Evolutionary conservation across 1,140 invertebrate genomes (phyloP).

Genomic region (Prorops nasuta): DNA sequence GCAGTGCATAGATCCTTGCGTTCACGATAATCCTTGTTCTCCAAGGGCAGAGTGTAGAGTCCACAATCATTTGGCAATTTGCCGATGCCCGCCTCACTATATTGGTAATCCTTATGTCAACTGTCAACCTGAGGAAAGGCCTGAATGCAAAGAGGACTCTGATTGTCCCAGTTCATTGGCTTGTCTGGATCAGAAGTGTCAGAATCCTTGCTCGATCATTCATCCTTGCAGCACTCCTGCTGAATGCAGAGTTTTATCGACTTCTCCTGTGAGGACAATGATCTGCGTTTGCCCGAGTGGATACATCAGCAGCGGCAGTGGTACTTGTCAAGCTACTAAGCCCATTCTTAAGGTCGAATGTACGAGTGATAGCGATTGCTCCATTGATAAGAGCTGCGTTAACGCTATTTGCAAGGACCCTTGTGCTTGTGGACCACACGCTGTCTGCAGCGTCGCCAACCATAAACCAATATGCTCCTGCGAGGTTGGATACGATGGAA

Average conservation of each 20-base stretch:
- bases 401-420: slow-evolving; percentile 77
- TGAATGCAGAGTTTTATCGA: slow-evolving; percentile 76
- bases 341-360: slow-evolving; percentile 69
- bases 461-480: slow-evolving; percentile 85
- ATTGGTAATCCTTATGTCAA: slow-evolving; percentile 79
- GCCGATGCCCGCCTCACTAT: slow-evolving; percentile 72
- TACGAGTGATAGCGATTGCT: slow-evolving; percentile 73
- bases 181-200: slow-evolving; percentile 79
- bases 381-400: slow-evolving; percentile 72
- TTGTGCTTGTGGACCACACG: slow-evolving; percentile 77
- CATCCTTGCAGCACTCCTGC: slow-evolving; percentile 79
- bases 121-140: slow-evolving; percentile 68
- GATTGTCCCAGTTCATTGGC: slow-evolving; percentile 79
- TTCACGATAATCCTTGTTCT: slow-evolving; percentile 76
- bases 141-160: slow-evolving; percentile 76
- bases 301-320: slow-evolving; percentile 81
- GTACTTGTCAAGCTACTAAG: slow-evolving; percentile 70
- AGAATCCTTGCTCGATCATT: slow-evolving; percentile 76
- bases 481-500: slow-evolving; percentile 75
- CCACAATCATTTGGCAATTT: slow-evolving; percentile 78
- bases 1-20: slow-evolving; percentile 83
- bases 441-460: slow-evolving; percentile 76
- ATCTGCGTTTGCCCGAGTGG: slow-evolving; percentile 83
- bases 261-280: slow-evolving; percentile 82
- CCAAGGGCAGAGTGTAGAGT: slow-evolving; percentile 75